Base-by-base conservation (phyloP, 2,888 invertebrate genomes). In the Anorthoa munda region DNA sequence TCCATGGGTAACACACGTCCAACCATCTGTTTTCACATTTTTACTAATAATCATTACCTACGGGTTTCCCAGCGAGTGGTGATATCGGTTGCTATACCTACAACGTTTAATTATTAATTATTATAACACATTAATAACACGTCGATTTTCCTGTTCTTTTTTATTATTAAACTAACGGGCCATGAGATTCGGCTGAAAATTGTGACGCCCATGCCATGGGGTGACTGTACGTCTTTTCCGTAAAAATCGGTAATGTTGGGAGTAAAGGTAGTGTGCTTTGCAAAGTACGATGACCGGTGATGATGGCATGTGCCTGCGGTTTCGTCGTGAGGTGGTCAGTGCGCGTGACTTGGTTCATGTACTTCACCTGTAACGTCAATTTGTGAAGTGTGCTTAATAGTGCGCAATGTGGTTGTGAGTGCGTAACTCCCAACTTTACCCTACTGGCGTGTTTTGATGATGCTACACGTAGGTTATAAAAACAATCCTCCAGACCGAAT, bases 311-410 rank as follows among this genome's bases (percentile, higher is more conserved):
- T 13, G 13, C 11, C 18, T 72, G 78, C 55, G 82, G 82, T 81
- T n/a, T 15, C 26, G 4, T 23, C 51, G 82, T 73, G 63, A 81
- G 77, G 66, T 60, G 56, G 26, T n/a, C 0, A 56, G 53, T 39
- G 78, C 65, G 58, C 80, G 80, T 81, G 80, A 82, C 78, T 5
- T 13, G 3, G 2, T 9, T 2, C 82, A 81, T 81, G 80, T 59
- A 46, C 2, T 59, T 48, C 56, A 67, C 60, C 55, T 53, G 51
- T 12, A 31, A 26, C 60, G 55, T 55, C 74, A 75, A 59, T 9
- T 12, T 18, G 13, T 59, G 9, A 55, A 4, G 13, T 18, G 1
- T 17, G 45, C 17, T 39, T 59, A 7, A 17, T n/a, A n/a, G 39
- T 65, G 39, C 21, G 50, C 13, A 51, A 65, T 65, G 12, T 21